Percentiles rank a stretch among this genome's conserved stretches.
Conservation (phyloP, 2,888 invertebrate species). For the Hermodice carunculata region DNA sequence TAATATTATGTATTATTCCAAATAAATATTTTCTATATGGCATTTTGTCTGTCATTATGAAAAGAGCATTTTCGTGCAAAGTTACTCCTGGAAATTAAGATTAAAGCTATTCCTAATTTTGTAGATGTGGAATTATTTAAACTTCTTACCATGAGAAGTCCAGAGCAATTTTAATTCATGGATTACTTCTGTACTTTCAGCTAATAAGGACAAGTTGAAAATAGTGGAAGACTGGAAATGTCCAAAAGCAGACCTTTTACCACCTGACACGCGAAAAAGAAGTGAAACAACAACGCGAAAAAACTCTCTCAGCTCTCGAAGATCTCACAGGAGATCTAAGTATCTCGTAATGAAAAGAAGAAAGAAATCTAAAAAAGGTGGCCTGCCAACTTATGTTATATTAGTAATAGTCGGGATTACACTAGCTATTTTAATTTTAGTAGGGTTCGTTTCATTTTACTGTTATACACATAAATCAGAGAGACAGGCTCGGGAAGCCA, state of each 20-base stretch:
- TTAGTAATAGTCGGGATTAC: slow-evolving; percentile 33
- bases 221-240: slow-evolving; percentile 40
- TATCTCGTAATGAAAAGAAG: slow-evolving; percentile 4
- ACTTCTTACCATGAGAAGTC: no score
- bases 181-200: slow-evolving; percentile 22
- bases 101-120: no score
- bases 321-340: background rate
- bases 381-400: slow-evolving; percentile 29
- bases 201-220: slow-evolving; percentile 31
- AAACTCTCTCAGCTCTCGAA: background rate
- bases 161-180: no score
- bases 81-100: no score
- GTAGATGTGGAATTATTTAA: no score
- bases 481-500: no score
- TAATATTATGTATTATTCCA: no score
- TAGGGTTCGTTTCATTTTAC: slow-evolving; percentile 35
- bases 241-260: slow-evolving; percentile 20
- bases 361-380: slow-evolving; percentile 5
- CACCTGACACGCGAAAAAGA: slow-evolving; percentile 4
- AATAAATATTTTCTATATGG: no score
- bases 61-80: no score
- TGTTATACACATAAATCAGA: no score
- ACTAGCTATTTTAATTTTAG: slow-evolving; percentile 26
- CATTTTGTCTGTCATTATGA: no score
- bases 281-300: background rate